Evolutionary conservation across 2,797 vertebrate genomes (phyloP), one percentile per base, ranked within the genome.

Genomic region (Oreochromis grahami): DNA sequence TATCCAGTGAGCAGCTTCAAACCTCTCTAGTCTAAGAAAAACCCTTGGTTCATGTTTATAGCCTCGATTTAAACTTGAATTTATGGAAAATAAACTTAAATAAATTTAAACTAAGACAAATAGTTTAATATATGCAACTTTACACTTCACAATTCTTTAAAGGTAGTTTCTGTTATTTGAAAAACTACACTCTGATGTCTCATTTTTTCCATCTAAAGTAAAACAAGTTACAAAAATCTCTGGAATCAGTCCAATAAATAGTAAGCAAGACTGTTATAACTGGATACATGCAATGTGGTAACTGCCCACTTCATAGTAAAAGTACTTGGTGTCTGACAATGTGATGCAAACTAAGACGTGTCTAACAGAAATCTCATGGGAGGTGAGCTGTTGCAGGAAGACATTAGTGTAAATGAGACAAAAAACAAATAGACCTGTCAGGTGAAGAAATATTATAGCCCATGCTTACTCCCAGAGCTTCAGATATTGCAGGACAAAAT

Each of bases 241-340:
- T 32, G 26, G 43, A 50, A 32, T 32, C 24, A n/a, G 26, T 74
- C 17, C 26, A 32, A 5, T 50, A 50, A n/a, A 5, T 1, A 50
- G 17, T 0, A 19, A 72, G 43, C 9, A 15, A n/a, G 0, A 48
- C 26, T 32, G 43, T 32, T 32, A 50, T 32, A 48, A 17, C 15
- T 19, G 10, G 43, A 72, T 32, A 50, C 43, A 0, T 13, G 15
- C 6, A 0, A 1, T 2, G 4, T 29, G 3, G 68, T 50, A 50
- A 50, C 21, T 48, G 29, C 9, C 0, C 24, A 2, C 68, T n/a
- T 48, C 9, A 19, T 19, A 72, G 41, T 19, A 29, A 48, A 72
- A 72, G 10, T 19, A 29, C 43, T 32, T 72, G 21, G 24, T 72
- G 68, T 48, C 24, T 48, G 68, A 74, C 68, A 74, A 50, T 17